phyloP scores from a whole-genome alignment of 30 jellyfish, hydroid and myxozoan species.

The Hydra vulgaris region DNA sequence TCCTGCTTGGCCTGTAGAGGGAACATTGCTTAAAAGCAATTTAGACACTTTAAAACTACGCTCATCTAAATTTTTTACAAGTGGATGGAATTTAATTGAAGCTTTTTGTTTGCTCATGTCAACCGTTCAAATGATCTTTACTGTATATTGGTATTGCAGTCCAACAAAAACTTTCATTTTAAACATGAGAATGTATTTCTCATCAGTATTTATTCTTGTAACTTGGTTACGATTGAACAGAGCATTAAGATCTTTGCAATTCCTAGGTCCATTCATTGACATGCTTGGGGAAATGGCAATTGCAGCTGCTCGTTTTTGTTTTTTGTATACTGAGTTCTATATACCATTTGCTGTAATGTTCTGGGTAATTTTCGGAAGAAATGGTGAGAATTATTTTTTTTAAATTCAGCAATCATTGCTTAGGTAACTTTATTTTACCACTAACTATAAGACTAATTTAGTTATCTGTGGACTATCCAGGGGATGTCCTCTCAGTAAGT shows the following conservation, averaged over 20 bases:
- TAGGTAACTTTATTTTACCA: no score
- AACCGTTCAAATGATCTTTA: not conserved
- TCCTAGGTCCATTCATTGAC: conserved; percentile 13
- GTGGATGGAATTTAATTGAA: conserved; percentile 7
- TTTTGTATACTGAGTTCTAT: conserved; percentile 8
- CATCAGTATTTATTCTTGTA: not conserved
- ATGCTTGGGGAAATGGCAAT: conserved; percentile 5
- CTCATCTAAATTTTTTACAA: not conserved
- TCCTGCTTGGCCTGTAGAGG: conserved; percentile 12
- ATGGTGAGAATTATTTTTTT: not conserved
- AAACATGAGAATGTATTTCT: not conserved
- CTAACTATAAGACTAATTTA: no score
- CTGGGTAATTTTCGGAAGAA: conserved; percentile 10
- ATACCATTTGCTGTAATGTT: conserved; percentile 12
- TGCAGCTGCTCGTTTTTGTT: conserved; percentile 8
- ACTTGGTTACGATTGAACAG: conserved; percentile 13
- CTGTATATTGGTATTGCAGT: not conserved
- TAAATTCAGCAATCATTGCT: no score
- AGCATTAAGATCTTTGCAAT: conserved; percentile 7
- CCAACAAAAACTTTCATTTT: not conserved
- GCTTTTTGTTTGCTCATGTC: conserved; percentile 2
- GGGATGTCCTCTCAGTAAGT: no score
- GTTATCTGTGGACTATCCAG: no score
- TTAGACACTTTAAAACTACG: not conserved
- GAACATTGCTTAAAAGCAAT: not conserved